Evolutionary conservation across 2,797 vertebrate genomes (phyloP), one percentile per base, ranked within the genome.

Genomic region (Rhinoraja longicauda): DNA sequence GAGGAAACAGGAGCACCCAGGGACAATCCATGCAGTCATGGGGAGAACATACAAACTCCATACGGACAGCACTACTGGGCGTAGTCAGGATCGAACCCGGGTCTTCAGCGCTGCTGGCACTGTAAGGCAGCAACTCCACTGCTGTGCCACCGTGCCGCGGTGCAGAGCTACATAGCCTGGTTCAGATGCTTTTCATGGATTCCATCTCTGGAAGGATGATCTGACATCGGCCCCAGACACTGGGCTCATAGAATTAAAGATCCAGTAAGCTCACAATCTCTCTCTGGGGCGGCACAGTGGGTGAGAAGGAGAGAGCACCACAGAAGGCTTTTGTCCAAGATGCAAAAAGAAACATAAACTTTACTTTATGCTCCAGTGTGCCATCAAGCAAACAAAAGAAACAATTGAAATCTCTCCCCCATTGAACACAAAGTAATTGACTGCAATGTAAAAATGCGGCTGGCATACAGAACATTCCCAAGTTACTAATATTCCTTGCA

Each of bases 401-500:
- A 32, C 59, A 67, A n/a, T 64, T 59, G n/a, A 67, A 88, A 64
- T 36, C 59, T 67, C 32, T 36, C 84, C 59, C n/a, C 59, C 2
- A 62, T 64, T 88, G 84, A 88, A 17, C 59, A 64, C n/a, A n/a
- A 86, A 86, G 29, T 62, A 5, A 64, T n/a, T 36, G 6, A 88
- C n/a, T 67, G 59, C 59, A 64, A 88, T 32, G 4, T 88, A 19
- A 67, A 88, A 64, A 67, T 36, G 59, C 1, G 67, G n/a, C 59
- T 88, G n/a, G n/a, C 84, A 32, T 67, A n/a, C 84, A 36, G 59
- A 64, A n/a, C 10, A n/a, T 64, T 88, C 59, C 84, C 84, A 88
- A 36, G 84, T 88, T 88, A 19, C n/a, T 64, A 64, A 88, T 88
- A 88, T 67, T n/a, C 84, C n/a, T 3, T 88, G 59, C 59, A 88